Conservation (phyloP, 1,140 invertebrate species). For the Zaprionus ornatus region DNA sequence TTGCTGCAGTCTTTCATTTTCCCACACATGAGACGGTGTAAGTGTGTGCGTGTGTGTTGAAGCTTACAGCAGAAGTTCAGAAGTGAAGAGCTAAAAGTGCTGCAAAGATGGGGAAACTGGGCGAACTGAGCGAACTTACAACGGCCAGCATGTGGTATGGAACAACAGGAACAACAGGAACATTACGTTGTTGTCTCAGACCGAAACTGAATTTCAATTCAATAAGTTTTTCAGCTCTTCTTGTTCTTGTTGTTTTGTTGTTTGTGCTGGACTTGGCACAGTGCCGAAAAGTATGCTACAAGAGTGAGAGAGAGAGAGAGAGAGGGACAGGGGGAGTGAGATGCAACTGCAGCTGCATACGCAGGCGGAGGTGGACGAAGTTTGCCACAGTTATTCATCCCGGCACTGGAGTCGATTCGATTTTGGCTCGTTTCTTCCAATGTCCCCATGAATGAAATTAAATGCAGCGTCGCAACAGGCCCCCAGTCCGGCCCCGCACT, state of each 20-base stretch:
- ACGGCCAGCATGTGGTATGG: conserved; percentile 34
- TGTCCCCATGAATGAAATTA: conserved; percentile 59
- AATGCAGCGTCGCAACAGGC: conserved; percentile 50
- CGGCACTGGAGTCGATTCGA: conserved; percentile 45
- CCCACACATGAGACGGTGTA: background rate
- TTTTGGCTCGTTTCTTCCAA: conserved; percentile 38
- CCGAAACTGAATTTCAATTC: conserved; percentile 55
- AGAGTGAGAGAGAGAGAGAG: background rate
- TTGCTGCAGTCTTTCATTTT: background rate
- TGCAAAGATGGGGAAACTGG: conserved; percentile 7
- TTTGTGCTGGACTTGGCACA: conserved; percentile 28
- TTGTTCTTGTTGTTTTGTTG: conserved; percentile 21
- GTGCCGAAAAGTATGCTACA: conserved; percentile 30
- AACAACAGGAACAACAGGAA: conserved; percentile 32
- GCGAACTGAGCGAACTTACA: conserved; percentile 10
- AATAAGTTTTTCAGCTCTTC: conserved; percentile 57
- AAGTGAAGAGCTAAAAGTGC: conserved; percentile 16
- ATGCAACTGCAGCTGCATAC: background rate
- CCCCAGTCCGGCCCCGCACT: background rate
- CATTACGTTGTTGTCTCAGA: conserved; percentile 52
- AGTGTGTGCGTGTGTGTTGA: background rate
- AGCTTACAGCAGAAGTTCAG: conserved; percentile 22
- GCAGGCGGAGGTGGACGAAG: background rate
- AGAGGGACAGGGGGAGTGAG: background rate
- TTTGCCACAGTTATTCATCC: conserved; percentile 25